Evolutionary conservation across 2,888 invertebrate species (phyloP), one percentile per base, ranked within the genome.

Genomic region (Diaprepes abbreviatus): DNA sequence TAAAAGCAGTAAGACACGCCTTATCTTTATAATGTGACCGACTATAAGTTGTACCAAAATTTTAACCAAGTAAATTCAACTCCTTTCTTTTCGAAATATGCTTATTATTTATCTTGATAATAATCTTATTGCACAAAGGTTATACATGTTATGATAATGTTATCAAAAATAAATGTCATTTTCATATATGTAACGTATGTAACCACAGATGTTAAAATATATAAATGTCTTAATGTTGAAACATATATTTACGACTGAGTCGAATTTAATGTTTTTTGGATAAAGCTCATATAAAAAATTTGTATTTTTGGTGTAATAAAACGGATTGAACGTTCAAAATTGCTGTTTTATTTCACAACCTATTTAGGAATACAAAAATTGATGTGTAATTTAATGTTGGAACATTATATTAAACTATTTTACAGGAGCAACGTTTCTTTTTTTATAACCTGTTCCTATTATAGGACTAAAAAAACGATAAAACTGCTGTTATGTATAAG

Each of bases 261-360:
- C 52, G 35, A 33, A 28, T 66, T 60, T 40, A 36, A 50, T 58
- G 50, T 58, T 66, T 33, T 66, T 52, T 66, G 40, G 36, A n/a
- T 12, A 48, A 65, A 57, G 24, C 48, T 50, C 33, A 54, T 28
- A 65, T 12, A 21, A 45, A 65, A 31, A 59, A 69, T 64, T 52
- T 69, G 63, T 69, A 69, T 64, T 69, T 66, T 69, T 69, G 68
- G 63, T 69, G 68, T 69, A 69, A 69, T 58, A 64, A 69, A 69
- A 69, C 7, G 48, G 19, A 69, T 57, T 63, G n/a, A 50, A 69
- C 31, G 68, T 69, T 69, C 16, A 38, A 33, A 33, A 2, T 36
- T 1, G 55, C 4, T 14, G 10, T 65, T 55, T 43, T 16, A 65
- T 35, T 43, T 54, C 40, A 12, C 21, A 12, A 55, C 9, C 40